Percentiles rank a stretch among this genome's conserved stretches.
Conservation (phyloP, 2,888 invertebrate genomes). For the Dicycla oo region DNA sequence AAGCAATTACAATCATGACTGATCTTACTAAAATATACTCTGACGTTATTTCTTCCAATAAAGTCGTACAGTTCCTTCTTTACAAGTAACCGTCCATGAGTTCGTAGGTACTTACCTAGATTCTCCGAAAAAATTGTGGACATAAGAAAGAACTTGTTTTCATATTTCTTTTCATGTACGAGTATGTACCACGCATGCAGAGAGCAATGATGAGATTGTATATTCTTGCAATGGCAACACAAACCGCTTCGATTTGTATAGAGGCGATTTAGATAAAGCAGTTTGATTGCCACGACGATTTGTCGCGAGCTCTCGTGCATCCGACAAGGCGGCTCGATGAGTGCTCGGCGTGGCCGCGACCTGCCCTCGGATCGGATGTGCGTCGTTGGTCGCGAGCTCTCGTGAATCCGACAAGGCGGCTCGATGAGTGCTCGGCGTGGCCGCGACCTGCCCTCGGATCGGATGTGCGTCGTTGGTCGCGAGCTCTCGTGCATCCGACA, state of each 20-base stretch:
- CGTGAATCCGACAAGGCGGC: slow-evolving; percentile 3
- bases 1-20: slow-evolving; percentile 54
- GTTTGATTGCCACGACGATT: slow-evolving; percentile 64
- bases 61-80: slow-evolving; percentile 8
- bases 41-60: slow-evolving; percentile 35
- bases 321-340: slow-evolving; percentile 19
- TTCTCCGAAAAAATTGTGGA: not conserved
- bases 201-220: not conserved
- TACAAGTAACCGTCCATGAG: too few relatives aligned
- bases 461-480: too few relatives aligned
- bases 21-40: slow-evolving; percentile 48
- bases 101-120: too few relatives aligned
- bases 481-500: slow-evolving; percentile 11
- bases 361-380: slow-evolving; percentile 10
- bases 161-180: not conserved
- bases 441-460: slow-evolving; percentile 8
- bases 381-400: slow-evolving; percentile 44
- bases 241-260: slow-evolving; percentile 13
- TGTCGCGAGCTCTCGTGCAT: slow-evolving; percentile 45
- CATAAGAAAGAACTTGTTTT: not conserved
- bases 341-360: slow-evolving; percentile 13
- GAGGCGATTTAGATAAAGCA: slow-evolving; percentile 21
- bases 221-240: slow-evolving; percentile 5
- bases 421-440: slow-evolving; percentile 21
- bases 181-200: too few relatives aligned